Evolutionary conservation across 2,797 vertebrate genomes (phyloP), one percentile per base, ranked within the genome.

Genomic region (Danio jaintianensis): DNA sequence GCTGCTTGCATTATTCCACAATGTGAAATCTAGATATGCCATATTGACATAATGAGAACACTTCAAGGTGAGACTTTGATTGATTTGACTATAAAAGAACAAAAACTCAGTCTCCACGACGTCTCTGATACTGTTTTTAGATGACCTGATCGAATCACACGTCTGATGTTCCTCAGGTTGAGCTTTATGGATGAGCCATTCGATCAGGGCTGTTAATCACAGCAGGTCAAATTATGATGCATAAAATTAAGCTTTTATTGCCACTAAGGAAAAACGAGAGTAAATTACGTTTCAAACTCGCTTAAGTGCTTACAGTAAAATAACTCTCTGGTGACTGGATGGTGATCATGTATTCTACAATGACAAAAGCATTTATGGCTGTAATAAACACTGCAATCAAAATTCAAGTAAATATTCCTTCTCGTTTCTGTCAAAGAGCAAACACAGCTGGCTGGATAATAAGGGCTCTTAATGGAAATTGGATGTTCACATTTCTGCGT

Each of bases 161-260:
- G 47, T 87, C 85, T 80, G 78, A 83, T 80, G 73, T 86, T 87
- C 84, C 77, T 85, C 53, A 74, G 80, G 84, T 85, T 73, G 56
- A 48, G 85, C 86, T 83, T 84, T 88, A 87, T 84, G 86, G 89
- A 92, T 87, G 87, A 88, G 87, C 80, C 84, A 72, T 88, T 86
- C 85, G 91, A 89, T 90, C 87, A 86, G 88, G 83, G 83, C 83
- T 47, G 74, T 68, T 84, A 83, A 91, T 82, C 86, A 85, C 79
- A 87, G 89, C 83, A 86, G 88, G 86, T 91, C 90, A 89, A 90
- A 90, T 90, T 88, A 88, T 52, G 74, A 75, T 77, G 84, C 90
- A 91, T 91, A 89, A 92, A 90, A 85, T 86, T 79, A 88, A 85
- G 78, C 82, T 89, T 83, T 84, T 86, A 86, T 83, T 62, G 85